These are phyloP conservation scores for Araneus ventricosus DNA, from an alignment of 1,140 invertebrate species.

Conservation along the genomic window DNA sequence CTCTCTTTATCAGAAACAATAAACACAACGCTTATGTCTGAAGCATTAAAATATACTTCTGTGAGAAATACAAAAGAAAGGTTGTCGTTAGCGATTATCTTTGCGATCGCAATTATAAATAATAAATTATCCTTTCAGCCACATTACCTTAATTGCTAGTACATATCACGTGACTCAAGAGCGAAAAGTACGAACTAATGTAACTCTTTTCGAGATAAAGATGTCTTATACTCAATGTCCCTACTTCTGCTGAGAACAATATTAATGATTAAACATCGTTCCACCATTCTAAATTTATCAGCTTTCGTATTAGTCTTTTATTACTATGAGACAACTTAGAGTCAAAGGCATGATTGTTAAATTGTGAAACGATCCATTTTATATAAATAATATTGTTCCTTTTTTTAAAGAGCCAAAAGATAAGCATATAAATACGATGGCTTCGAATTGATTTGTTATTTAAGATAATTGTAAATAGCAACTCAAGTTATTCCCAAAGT, in stretches of 20 bases:
- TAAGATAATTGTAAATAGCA: no score
- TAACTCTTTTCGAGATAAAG: not conserved
- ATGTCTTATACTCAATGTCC: not conserved
- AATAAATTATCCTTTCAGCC: not conserved
- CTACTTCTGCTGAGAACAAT: not conserved
- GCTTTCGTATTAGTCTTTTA: not conserved
- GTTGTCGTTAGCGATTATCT: not conserved
- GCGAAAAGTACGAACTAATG: not conserved
- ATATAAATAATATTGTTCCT: no score
- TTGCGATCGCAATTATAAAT: not conserved
- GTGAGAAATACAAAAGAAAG: not conserved
- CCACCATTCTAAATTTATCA: not conserved
- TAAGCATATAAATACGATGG: no score
- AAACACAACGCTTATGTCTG: no score
- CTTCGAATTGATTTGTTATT: no score
- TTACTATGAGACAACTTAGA: no score
- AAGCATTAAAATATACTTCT: no score
- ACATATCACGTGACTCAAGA: not conserved
- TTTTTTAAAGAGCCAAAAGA: no score
- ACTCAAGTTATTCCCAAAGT: no score
- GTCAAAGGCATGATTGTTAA: no score
- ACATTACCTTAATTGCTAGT: constrained; percentile 11
- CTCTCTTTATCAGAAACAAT: no score
- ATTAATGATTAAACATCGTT: not conserved
- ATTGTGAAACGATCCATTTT: no score